Evolutionary conservation across 2,113 vertebrate genomes (phyloP), one percentile per base, ranked within the genome.

Genomic region (Plecturocebus donacophilus): DNA sequence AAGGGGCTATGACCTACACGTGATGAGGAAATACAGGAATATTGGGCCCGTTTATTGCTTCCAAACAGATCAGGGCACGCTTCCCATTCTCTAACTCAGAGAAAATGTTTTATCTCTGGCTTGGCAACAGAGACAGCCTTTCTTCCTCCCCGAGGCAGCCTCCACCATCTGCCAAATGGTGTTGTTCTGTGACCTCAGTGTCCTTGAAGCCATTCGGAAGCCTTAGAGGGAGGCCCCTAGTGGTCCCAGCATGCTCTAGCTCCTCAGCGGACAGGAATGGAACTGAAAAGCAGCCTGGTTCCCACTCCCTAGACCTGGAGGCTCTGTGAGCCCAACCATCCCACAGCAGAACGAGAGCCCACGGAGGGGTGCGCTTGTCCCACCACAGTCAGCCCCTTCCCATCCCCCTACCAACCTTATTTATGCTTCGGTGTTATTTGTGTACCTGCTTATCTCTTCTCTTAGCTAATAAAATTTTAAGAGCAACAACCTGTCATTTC

Each of bases 101-200:
- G 61, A 94, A 94, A 86, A 47, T 58, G 35, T 68, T 96, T 95
- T 42, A 0, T 97, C 88, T 91, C 91, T 90, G 75, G 90, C 58
- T 87, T 94, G 92, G 75, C 91, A 82, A 47, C 30, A 40, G 21
- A 76, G n/a, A 56, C 64, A 38, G 64, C 19, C 93, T 77, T 96
- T 96, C 89, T 95, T 91, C 47, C 95, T 94, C 96, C 95, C 94
- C 0, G 0, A 97, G 96, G 98, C 95, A 92, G 87, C 21, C 58
- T 71, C 83, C 85, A 80, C 95, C 97, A 97, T 97, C 96, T 98
- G 97, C 90, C 92, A 96, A 90, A 95, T 95, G 80, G 76, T 17
- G 8, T 38, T 83, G 54, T 49, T 96, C 45, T 95, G 80, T 61
- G 70, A 96, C 84, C 83, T 47, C 66, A 30, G 58, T 81, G 96